phyloP scores from a whole-genome alignment of 37 sponge, comb jelly and placozoan genomes.

The Eunapius fragilis region DNA sequence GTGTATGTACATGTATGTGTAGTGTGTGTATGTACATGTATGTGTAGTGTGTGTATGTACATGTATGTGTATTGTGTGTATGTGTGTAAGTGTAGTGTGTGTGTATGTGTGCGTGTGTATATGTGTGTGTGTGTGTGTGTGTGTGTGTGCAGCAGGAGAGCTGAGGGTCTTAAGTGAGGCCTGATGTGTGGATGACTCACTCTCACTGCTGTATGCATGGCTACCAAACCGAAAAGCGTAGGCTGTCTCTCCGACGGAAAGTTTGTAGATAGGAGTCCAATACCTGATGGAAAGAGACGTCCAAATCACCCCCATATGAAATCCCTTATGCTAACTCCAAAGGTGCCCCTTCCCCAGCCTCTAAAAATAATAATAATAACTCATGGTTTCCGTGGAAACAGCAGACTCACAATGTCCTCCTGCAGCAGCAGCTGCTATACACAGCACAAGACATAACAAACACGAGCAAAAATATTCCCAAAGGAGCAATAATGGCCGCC shows the following conservation, averaged over 20 bases:
- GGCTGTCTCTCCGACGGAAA: background rate
- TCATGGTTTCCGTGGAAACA: background rate
- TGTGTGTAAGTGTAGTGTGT: slow-evolving; percentile 21
- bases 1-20: background rate
- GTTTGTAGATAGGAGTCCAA: background rate
- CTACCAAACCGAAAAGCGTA: too few relatives aligned
- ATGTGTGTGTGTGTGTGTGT: slow-evolving; percentile 13
- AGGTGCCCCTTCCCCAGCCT: too few relatives aligned
- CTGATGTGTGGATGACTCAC: background rate
- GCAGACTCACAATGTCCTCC: background rate
- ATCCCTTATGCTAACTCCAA: too few relatives aligned
- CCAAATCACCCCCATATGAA: too few relatives aligned
- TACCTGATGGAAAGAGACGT: too few relatives aligned
- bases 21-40: background rate
- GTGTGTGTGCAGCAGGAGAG: background rate
- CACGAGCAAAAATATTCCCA: too few relatives aligned
- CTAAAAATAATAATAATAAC: too few relatives aligned
- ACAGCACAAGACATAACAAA: background rate
- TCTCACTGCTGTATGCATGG: background rate
- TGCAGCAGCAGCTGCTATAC: background rate
- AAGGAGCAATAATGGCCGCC: background rate
- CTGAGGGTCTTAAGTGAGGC: background rate
- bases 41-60: background rate
- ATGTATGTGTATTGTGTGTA: slow-evolving; percentile 13
- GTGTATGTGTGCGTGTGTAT: slow-evolving; percentile 35